Evolutionary conservation across 1,140 invertebrate genomes (phyloP).

Genomic region (Drosophila sp.): DNA sequence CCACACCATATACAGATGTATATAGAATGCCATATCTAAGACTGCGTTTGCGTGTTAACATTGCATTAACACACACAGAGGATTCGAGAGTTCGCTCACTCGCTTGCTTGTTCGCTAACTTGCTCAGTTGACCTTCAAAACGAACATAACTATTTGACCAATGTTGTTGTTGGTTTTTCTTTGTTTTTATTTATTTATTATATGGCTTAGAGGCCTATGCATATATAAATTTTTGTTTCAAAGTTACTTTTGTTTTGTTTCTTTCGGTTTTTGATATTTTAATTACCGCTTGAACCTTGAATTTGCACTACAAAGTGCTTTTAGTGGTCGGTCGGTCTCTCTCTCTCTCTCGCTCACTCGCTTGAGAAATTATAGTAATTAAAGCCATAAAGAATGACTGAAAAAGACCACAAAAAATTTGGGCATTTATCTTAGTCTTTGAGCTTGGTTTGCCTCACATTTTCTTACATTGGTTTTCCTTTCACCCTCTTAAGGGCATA

Average conservation of each 20-base stretch:
- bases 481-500: neutral
- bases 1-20: neutral
- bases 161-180: conserved; percentile 25
- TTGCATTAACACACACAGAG: conserved; percentile 12
- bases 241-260: conserved; percentile 42
- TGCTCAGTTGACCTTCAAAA: conserved; percentile 50
- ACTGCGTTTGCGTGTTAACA: conserved; percentile 14
- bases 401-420: conserved; percentile 33
- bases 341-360: conserved; percentile 27
- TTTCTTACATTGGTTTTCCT: conserved; percentile 24
- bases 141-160: conserved; percentile 11
- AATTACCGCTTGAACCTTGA: conserved; percentile 71
- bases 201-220: conserved; percentile 29
- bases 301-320: conserved; percentile 68
- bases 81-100: neutral
- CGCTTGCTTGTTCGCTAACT: no score
- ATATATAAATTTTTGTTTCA: conserved; percentile 30
- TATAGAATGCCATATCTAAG: neutral
- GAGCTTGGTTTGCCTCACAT: conserved; percentile 28
- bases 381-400: conserved; percentile 68
- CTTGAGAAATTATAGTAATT: conserved; percentile 73
- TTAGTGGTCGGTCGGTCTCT: conserved; percentile 46
- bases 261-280: conserved; percentile 49
- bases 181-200: conserved; percentile 46
- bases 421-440: conserved; percentile 50